Conservation (phyloP, 2,888 invertebrate species). For the Adineta ricciae region DNA sequence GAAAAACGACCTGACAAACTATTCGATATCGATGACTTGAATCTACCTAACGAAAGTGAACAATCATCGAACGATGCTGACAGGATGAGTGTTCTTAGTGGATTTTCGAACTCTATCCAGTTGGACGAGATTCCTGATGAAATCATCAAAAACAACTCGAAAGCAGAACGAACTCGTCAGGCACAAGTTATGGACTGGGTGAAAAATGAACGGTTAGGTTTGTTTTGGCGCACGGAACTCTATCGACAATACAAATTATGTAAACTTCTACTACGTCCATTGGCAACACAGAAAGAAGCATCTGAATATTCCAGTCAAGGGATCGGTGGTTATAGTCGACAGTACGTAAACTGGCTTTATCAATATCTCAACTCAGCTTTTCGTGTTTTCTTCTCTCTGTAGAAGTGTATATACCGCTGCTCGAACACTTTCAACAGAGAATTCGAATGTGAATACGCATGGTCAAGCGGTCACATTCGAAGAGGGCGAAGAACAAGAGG, state of each 20-base stretch:
- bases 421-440: neutral
- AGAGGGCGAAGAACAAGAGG: neutral
- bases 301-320: constrained; percentile 31
- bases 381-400: neutral
- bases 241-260: constrained; percentile 49
- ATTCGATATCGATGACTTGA: neutral
- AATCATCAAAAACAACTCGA: too few species aligned
- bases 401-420: constrained; percentile 8
- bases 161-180: constrained; percentile 36
- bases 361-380: too few species aligned
- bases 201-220: constrained; percentile 43
- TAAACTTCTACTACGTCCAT: constrained; percentile 45
- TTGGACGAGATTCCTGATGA: constrained; percentile 47
- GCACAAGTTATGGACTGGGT: constrained; percentile 41
- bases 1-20: neutral
- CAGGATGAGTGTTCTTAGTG: constrained; percentile 4
- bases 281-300: constrained; percentile 36
- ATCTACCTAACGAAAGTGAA: neutral
- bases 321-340: constrained; percentile 33
- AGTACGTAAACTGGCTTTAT: neutral
- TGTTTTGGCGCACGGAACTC: constrained; percentile 40
- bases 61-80: neutral
- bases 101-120: constrained; percentile 33
- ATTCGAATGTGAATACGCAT: neutral
- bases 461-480: neutral